Evolutionary conservation across 2,797 vertebrate genomes (phyloP), one percentile per base, ranked within the genome.

Genomic region (Emydoidea blandingii): DNA sequence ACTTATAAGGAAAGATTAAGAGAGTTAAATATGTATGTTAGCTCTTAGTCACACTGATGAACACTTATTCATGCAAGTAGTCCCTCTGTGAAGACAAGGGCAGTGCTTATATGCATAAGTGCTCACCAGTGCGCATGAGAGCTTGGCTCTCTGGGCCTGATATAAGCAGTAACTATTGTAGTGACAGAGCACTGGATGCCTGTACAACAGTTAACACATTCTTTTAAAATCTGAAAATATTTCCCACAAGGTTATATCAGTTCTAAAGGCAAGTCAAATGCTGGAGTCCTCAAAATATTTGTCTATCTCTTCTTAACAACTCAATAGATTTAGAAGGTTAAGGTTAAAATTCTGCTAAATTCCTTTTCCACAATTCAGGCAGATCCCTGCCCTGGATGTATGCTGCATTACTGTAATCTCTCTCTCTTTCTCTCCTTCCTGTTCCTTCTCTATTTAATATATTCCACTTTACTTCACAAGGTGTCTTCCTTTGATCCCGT

Each of bases 401-500:
- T 12, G 12, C 49, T 87, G 8, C 34, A 6, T 53, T 85, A 18
- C 79, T 44, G 31, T 81, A 37, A 31, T 37, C 9, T 83, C 68
- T 82, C 14, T 41, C 11, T 89, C 65, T 94, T 34, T 21, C 41
- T 78, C 49, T 65, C 21, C 65, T 41, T 41, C 68, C 37, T 23
- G 10, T 41, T 79, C 23, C 47, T 29, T 79, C 37, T 57, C 9
- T 52, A 62, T 59, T 81, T 62, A 79, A 50, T 83, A 78, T 78
- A 76, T 89, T 96, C 91, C 78, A 25, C 57, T 94, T 88, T 86
- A 65, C n/a, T 96, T 95, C 92, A 90, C 6, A 5, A 76, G 27
- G 79, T 95, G 41, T 52, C 82, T 95, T 80, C 65, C 37, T 85
- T 92, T 94, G 90, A 92, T 93, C 47, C 87, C 50, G 41, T 96